phyloP scores from a whole-genome alignment of 2,113 vertebrate species.

The Poecile atricapillus region DNA sequence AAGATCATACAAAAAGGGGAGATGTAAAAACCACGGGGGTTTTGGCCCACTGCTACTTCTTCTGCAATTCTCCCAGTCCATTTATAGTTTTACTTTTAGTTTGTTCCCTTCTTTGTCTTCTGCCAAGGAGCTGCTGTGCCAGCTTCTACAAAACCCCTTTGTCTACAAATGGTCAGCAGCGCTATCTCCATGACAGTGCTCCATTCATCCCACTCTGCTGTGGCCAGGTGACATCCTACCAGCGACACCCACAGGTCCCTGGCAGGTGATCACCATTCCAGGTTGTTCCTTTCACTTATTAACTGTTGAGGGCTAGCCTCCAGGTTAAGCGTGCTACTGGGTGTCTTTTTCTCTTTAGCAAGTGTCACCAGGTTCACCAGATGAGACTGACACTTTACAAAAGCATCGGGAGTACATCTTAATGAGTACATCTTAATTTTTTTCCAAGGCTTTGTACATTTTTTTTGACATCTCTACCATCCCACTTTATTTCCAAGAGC shows the following conservation, averaged over 20 bases:
- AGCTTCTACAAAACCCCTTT: not conserved
- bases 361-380: not conserved
- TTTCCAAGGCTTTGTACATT: not conserved
- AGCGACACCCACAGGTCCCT: not conserved
- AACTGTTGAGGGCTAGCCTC: not conserved
- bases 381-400: not conserved
- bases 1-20: not conserved
- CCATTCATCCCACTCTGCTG: not conserved
- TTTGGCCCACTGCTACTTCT: not conserved
- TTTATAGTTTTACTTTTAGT: not conserved
- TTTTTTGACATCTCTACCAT: not conserved
- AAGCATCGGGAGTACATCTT: not conserved
- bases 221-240: not conserved
- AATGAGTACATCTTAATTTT: not conserved
- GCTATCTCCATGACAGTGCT: not conserved
- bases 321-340: not conserved
- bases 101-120: not conserved
- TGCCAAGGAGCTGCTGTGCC: not conserved
- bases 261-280: not conserved
- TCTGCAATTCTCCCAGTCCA: not conserved
- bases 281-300: not conserved
- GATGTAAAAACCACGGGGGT: fast-evolving
- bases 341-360: not conserved
- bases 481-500: not conserved
- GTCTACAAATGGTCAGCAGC: not conserved